Evolutionary conservation across 2,113 vertebrate species (phyloP), one percentile per base, ranked within the genome.

Genomic region (Phyllostomus hastatus): DNA sequence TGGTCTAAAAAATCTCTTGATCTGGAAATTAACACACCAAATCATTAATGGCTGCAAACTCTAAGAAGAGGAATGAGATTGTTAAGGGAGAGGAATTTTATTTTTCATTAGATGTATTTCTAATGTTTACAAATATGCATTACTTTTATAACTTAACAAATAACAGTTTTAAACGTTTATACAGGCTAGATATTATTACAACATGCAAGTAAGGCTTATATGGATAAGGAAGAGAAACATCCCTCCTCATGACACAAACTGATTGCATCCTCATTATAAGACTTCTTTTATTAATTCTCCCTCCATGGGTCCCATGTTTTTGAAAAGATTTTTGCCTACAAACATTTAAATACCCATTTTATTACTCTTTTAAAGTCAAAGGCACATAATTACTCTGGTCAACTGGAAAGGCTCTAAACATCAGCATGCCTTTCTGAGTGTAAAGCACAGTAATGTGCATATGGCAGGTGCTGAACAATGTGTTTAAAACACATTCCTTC

Each of bases 361-460:
- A 82, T 90, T 67, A 86, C 50, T 89, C 61, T 57, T 88, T 95
- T 69, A 28, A 88, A 75, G 87, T 41, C n/a, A 79, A 91, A 86
- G 57, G 48, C 9, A 61, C n/a, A 64, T 17, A 61, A 59, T 57
- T 67, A 82, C 35, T 91, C 84, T 88, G 52, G 33, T 54, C 78
- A 92, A 41, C 24, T 81, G 24, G 69, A 70, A 88, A 92, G 41
- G 24, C 26, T 12, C 73, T 86, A 57, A 72, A 26, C 73, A 5
- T 20, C 61, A 64, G 43, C 69, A 26, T 7, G 28, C 31, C 66
- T 67, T 67, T 81, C 57, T 35, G 46, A 43, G 19, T 33, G 66
- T 69, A 92, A 78, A 54, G 38, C 22, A 82, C 22, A 52, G 0
- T 22, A 69, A n/a, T 43, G 19, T 1, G 20, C 24, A 61, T 1